Percentiles rank a stretch among this genome's conserved stretches.
phyloP scores from a whole-genome alignment of 2,113 vertebrate species.

The Tachysurus vachellii region DNA sequence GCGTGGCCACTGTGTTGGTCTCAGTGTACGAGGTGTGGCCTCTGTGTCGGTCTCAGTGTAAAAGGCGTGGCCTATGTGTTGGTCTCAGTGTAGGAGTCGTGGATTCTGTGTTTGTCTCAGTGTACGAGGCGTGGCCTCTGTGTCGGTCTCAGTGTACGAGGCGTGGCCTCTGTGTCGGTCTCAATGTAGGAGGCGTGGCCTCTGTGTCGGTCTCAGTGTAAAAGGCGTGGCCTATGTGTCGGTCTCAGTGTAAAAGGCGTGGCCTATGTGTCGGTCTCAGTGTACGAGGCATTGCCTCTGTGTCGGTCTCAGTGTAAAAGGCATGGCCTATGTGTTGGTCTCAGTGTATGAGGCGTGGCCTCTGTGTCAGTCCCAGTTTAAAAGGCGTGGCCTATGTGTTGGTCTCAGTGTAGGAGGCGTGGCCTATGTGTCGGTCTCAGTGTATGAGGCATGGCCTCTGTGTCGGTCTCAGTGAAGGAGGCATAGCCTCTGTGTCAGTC shows the following conservation, averaged over 20 bases:
- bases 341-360: too few relatives aligned
- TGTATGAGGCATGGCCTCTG: neutral
- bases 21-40: neutral
- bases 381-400: too few relatives aligned
- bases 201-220: too few relatives aligned
- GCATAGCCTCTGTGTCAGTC: neutral
- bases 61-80: neutral
- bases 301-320: neutral
- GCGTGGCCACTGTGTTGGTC: neutral
- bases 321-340: too few relatives aligned
- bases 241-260: neutral
- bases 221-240: neutral
- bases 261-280: neutral
- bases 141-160: neutral
- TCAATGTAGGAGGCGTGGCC: neutral
- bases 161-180: neutral
- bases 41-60: neutral
- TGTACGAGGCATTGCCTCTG: neutral
- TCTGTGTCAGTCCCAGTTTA: too few relatives aligned
- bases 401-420: too few relatives aligned
- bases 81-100: neutral
- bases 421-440: neutral
- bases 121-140: neutral
- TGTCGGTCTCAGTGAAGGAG: neutral
- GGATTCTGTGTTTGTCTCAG: neutral